These are phyloP conservation scores for Callosobruchus maculatus DNA, from an alignment of 2,888 invertebrate species.

Conservation along the genomic window DNA sequence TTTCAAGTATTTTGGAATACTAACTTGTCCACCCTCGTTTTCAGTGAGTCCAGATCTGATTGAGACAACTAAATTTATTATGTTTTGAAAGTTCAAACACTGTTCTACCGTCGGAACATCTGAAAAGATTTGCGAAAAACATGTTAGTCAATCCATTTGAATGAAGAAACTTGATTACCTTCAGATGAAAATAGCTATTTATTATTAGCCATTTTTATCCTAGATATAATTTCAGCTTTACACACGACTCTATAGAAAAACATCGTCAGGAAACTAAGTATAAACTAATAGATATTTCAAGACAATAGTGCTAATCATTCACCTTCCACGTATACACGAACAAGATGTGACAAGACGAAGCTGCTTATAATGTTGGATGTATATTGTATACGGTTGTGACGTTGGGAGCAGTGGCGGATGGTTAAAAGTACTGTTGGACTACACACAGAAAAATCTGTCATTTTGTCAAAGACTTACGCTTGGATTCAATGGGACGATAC, in stretches of 20 bases:
- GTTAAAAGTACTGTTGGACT: no score
- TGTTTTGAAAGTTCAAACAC: no score
- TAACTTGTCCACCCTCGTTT: no score
- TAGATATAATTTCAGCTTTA: not conserved
- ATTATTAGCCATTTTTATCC: not conserved
- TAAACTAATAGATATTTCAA: not conserved
- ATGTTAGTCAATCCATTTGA: not conserved
- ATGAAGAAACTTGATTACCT: not conserved
- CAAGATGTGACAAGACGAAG: not conserved
- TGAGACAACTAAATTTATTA: no score
- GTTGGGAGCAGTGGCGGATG: no score
- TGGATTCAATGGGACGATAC: no score
- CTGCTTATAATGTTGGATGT: not conserved
- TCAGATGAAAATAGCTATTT: not conserved
- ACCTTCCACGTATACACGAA: not conserved
- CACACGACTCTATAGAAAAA: not conserved
- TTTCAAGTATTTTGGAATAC: no score
- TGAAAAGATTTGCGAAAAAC: not conserved
- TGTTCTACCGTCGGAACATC: no score
- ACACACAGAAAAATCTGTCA: no score
- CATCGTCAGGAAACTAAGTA: not conserved
- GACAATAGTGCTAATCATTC: not conserved
- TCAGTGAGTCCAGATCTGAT: no score
- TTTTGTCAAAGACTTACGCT: no score
- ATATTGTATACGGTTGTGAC: no score